Base-by-base conservation (phyloP, 2,797 vertebrate species). In the Sorex maritimensis region DNA sequence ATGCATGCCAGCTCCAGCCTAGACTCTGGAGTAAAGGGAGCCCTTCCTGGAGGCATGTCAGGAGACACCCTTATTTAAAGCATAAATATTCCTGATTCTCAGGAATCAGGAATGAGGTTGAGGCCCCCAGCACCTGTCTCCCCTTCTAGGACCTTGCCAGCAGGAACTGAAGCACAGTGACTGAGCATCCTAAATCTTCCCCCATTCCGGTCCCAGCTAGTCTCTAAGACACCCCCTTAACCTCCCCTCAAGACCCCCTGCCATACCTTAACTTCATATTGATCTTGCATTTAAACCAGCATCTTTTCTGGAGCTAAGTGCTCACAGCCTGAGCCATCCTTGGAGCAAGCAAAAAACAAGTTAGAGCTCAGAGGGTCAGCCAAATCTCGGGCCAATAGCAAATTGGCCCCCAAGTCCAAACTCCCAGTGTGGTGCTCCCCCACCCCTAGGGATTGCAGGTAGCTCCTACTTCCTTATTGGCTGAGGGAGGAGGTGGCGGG, bases 341-440 rank as follows among this genome's bases (percentile, higher is more conserved):
- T 67, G 11, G 89, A 88, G 73, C 90, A 38, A 84, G 46, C 65
- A 61, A 94, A 91, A 79, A 93, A 6, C 77, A 92, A 91, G 84
- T 69, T 80, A 67, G 85, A 95, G 86, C 94, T 84, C 94, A 78
- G 14, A 41, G 3, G 24, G 34, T 55, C 28, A 74, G 52, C 26
- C 15, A 65, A 2, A 15, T 69, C 86, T 91, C 88, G 92, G 69
- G 91, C 92, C 86, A 86, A 77, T 38, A 63, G 58, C 75, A 15
- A 52, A n/a, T 2, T 73, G 46, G 46, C 71, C 63, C 72, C 65
- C 80, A 73, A 93, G 72, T 44, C 92, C 61, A 2, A 0, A 11
- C n/a, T 85, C 52, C n/a, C 72, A 75, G 65, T 6, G 92, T 93
- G 46, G 28, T 74, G 69, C 19, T 24, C n/a, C 12, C 49, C 28